phyloP scores from a whole-genome alignment of 2,797 vertebrate species.

The Vultur gryphus region DNA sequence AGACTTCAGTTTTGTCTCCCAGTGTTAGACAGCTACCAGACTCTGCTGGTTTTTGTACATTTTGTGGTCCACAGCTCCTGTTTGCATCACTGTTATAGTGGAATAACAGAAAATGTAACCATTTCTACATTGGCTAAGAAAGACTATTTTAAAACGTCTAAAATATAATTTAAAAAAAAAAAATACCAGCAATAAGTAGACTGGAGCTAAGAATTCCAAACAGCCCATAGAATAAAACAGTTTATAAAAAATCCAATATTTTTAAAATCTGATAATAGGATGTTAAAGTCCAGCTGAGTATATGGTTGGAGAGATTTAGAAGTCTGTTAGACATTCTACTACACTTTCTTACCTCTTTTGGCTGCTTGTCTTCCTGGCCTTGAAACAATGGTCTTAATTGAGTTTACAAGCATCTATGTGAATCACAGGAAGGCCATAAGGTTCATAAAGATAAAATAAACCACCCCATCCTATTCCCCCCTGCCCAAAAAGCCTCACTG shows the following conservation, averaged over 20 bases:
- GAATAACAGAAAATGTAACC: not conserved
- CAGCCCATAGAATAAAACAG: not conserved
- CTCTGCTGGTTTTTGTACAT: not conserved
- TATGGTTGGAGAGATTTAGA: not conserved
- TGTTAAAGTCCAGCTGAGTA: not conserved
- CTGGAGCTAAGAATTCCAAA: not conserved
- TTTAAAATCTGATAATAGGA: not conserved
- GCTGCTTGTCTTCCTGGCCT: not conserved
- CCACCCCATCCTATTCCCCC: rapidly evolving
- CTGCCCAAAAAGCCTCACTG: not conserved
- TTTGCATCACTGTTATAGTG: not conserved
- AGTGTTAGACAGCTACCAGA: not conserved
- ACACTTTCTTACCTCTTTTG: not conserved
- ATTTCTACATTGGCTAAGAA: not conserved
- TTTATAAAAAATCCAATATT: not conserved
- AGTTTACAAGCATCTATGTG: not conserved
- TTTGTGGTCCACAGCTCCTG: not conserved
- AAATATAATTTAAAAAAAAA: not conserved
- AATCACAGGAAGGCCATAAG: not conserved
- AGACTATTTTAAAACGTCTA: not conserved
- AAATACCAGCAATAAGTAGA: not conserved
- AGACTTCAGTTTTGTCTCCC: not conserved
- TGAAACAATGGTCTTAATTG: not conserved
- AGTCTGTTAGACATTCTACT: not conserved
- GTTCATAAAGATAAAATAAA: not conserved